Evolutionary conservation across 1,140 invertebrate genomes (phyloP).

Genomic region (Venturia canescens): DNA sequence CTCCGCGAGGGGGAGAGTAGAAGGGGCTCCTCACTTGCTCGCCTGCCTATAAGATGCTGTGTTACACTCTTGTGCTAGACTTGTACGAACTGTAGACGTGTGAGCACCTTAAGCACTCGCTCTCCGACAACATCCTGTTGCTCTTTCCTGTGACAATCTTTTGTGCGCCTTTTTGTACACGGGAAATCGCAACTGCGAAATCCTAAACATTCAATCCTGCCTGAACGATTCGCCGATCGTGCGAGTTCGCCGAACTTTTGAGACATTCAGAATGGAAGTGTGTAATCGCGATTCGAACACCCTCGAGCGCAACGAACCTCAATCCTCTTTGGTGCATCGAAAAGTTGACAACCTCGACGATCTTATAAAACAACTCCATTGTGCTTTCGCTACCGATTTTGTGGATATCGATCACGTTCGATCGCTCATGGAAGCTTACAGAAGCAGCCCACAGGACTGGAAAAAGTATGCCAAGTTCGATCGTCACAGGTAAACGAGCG

Average conservation of each 20-base stretch:
- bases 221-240: not conserved
- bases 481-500: conserved; percentile 85
- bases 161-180: not conserved
- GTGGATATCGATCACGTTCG: conserved; percentile 94
- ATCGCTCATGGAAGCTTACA: conserved; percentile 90
- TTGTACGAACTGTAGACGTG: conserved; percentile 58
- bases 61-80: conserved; percentile 59
- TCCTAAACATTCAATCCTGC: not conserved
- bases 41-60: conserved; percentile 60
- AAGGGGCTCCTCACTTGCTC: conserved; percentile 57
- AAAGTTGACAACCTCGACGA: conserved; percentile 81
- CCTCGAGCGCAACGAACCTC: conserved; percentile 14
- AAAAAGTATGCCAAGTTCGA: conserved; percentile 97
- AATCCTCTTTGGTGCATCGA: conserved; percentile 28
- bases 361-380: conserved; percentile 84
- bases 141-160: not conserved
- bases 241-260: too few relatives aligned
- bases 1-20: conserved; percentile 49
- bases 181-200: not conserved
- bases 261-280: conserved; percentile 55
- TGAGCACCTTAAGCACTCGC: conserved; percentile 52
- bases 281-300: conserved; percentile 40
- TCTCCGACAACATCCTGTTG: conserved; percentile 9
- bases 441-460: conserved; percentile 94
- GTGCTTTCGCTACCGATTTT: conserved; percentile 85